A percentile compares a stretch with the other conserved stretches of the same genome.
These are phyloP conservation scores for Himalopsyche tibetana DNA, from an alignment of 2,888 invertebrate genomes.

Conservation along the genomic window DNA sequence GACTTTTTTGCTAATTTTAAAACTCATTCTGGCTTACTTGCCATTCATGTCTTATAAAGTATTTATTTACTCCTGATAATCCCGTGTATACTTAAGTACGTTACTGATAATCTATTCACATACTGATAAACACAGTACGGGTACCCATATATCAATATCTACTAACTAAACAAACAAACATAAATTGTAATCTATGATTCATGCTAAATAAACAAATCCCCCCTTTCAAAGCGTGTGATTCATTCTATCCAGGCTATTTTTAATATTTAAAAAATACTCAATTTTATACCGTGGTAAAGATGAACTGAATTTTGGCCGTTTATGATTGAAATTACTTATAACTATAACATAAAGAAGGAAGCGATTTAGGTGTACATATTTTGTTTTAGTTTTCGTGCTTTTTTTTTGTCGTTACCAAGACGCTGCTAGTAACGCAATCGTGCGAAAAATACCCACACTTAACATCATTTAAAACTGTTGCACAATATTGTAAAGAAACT, in stretches of 20 bases:
- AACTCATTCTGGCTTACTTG: not conserved
- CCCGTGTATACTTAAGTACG: not conserved
- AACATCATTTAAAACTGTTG: too few species aligned
- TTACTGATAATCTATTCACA: too few species aligned
- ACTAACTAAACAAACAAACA: not conserved
- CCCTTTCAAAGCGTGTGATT: not conserved
- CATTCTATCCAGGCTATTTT: not conserved
- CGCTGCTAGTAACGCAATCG: too few species aligned
- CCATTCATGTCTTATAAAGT: not conserved
- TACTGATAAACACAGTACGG: too few species aligned
- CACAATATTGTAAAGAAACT: too few species aligned
- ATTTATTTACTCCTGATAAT: constrained; percentile 51
- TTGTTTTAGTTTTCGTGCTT: too few species aligned
- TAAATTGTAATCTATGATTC: constrained; percentile 2
- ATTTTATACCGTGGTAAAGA: not conserved
- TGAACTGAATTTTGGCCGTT: not conserved
- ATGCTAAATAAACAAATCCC: constrained; percentile 26
- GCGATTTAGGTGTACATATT: too few species aligned
- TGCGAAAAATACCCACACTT: too few species aligned
- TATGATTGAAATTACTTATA: not conserved
- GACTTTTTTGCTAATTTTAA: too few species aligned
- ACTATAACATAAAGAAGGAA: too few species aligned
- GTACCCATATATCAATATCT: too few species aligned
- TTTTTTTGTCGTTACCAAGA: too few species aligned
- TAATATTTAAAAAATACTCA: not conserved